Evolutionary conservation across 2,888 invertebrate species (phyloP), one percentile per base, ranked within the genome.

Genomic region (Plebejus melissa): DNA sequence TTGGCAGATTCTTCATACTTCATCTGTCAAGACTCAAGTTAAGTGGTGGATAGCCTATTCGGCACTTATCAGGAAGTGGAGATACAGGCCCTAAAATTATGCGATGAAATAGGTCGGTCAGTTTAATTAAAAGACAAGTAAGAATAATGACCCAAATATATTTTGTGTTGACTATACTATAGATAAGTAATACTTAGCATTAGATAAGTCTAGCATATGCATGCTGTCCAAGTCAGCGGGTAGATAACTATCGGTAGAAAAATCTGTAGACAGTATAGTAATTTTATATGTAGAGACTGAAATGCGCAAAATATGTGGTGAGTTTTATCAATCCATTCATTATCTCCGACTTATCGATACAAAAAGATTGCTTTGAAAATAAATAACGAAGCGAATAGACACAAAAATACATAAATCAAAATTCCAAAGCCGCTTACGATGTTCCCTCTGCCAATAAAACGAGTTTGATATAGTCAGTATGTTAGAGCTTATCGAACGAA

Each of bases 401-500:
- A 70, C 70, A 22, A 70, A 70, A 38, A 71, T 46, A 41, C 71
- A 71, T 46, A 71, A 71, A 46, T 71, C 71, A 71, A 41, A 71
- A 71, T 46, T 72, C 72, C 50, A 72, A 72, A 72, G 72, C 72
- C 72, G 72, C 72, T 72, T 72, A 72, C 50, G 13, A 72, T 54
- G 32, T 54, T 72, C 72, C 72, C 72, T 22, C 54, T 50, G 7
- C 32, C 72, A 54, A 72, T 72, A 32, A 72, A 72, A 72, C 46
- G 32, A 5, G 32, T 72, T 70, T 32, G 54, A 72, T 72, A 72
- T 72, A 54, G 71, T 71, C 50, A 50, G 72, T 72, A 54, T 16
- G 72, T 72, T 54, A 13, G 28, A 28, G 72, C 72, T 72, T 50
- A 72, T 72, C 72, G 75, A 41, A 50, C 72, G 75, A 41, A 50